Evolutionary conservation across 1,140 invertebrate species (phyloP), one percentile per base, ranked within the genome.

Genomic region (Zaprionus camerounensis): DNA sequence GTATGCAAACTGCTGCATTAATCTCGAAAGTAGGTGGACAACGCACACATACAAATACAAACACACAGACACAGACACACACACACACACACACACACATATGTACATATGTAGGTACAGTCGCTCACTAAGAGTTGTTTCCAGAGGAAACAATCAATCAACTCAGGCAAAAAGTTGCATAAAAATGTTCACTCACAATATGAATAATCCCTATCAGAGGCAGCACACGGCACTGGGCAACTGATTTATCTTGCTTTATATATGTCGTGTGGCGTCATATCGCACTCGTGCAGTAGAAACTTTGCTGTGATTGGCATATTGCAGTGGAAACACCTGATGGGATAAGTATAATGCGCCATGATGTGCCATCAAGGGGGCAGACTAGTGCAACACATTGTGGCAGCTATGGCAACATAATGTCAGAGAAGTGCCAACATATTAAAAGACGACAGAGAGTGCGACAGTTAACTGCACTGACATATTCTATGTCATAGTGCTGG

Each of bases 1-100:
- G 64, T 56, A 56, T 57, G 51, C 15, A 34, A 28, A 66, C 51
- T 56, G 34, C 53, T 26, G 26, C 22, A 56, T 22, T 56, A 28
- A 56, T 51, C 46, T 20, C 20, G 17, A 24, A 51, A 51, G 46
- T 51, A 51, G 46, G 20, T 51, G 46, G 46, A 22, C 46, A 51
- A 46, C 46, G 20, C 46, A 24, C 3, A 51, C 46, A 24, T 2
- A 51, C 6, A 51, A 3, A 24, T 2, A 22, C 2, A 51, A 0
- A 13, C 0, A 24, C 7, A 51, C 6, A 51, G 3, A 49, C 13
- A 0, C 38, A 41, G 5, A 41, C 13, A 41, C 38, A 31, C 26
- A 28, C 7, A 51, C 6, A 51, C 1, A 49, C 38, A 0, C 38
- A 41, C 15, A 41, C 13, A 41, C 38, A 11, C 26, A 28, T 17